Evolutionary conservation across 1,140 invertebrate genomes (phyloP).

Genomic region (Drosophila tsacasi): DNA sequence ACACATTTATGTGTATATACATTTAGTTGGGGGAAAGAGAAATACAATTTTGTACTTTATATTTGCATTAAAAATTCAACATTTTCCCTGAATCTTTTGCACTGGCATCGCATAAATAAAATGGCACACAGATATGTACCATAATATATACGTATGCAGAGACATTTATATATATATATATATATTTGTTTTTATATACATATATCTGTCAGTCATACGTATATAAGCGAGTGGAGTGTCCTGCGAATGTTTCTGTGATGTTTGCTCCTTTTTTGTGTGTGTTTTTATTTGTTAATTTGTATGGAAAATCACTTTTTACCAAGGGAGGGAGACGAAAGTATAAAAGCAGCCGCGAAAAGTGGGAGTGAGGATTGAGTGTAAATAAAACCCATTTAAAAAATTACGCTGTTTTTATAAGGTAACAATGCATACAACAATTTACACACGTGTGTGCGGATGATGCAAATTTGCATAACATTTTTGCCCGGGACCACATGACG

Average conservation of each 20-base stretch:
- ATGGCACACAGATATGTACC: conserved; percentile 28
- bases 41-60: conserved; percentile 43
- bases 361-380: conserved; percentile 28
- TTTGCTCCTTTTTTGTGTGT: conserved; percentile 37
- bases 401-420: conserved; percentile 82
- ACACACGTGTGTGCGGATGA: conserved; percentile 75
- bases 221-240: conserved; percentile 14
- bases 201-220: conserved; percentile 7
- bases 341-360: conserved; percentile 13
- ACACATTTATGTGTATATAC: not conserved
- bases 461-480: conserved; percentile 82
- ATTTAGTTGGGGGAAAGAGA: conserved; percentile 13
- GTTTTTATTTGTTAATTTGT: conserved; percentile 76
- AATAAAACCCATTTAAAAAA: conserved; percentile 79
- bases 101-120: conserved; percentile 61
- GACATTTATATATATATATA: conserved; percentile 22
- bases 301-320: conserved; percentile 81
- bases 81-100: conserved; percentile 37
- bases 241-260: conserved; percentile 38
- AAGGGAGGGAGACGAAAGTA: conserved; percentile 4
- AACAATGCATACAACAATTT: conserved; percentile 83
- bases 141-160: conserved; percentile 25
- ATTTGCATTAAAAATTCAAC: conserved; percentile 50
- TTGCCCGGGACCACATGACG: conserved; percentile 47
- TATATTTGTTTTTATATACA: not conserved